Percentiles rank a stretch among this genome's conserved stretches.
Conservation (phyloP, 2,888 invertebrate species). For the Spisula subtruncata region DNA sequence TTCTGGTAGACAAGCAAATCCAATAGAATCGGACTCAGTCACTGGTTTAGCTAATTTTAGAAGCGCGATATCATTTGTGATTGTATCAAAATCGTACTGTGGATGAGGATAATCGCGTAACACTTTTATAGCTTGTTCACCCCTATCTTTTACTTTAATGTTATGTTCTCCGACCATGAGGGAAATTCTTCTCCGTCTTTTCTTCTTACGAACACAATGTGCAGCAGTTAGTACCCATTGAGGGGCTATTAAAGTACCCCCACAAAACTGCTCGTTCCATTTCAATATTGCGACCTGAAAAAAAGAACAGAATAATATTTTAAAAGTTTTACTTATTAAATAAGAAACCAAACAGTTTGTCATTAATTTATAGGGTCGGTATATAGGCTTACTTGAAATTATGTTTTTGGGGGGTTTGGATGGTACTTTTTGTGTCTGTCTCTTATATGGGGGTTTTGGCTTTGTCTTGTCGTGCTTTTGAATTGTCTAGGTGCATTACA, state of each 20-base stretch:
- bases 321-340: no score
- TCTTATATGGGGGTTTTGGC: no score
- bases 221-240: conserved; percentile 87
- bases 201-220: conserved; percentile 85
- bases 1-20: conserved; percentile 96
- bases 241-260: conserved; percentile 86
- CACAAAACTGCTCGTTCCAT: conserved; percentile 90
- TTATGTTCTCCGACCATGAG: conserved; percentile 96
- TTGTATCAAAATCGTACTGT: conserved; percentile 94
- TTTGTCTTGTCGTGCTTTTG: no score
- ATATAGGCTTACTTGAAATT: no score
- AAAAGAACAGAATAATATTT: no score
- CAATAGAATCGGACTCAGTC: conserved; percentile 89
- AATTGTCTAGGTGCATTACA: no score
- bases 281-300: conserved; percentile 97
- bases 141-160: conserved; percentile 90
- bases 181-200: conserved; percentile 91
- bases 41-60: conserved; percentile 94
- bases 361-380: no score
- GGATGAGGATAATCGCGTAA: conserved; percentile 94
- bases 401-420: no score
- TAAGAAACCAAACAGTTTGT: no score
- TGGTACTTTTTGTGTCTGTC: no score
- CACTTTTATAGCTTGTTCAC: conserved; percentile 93
- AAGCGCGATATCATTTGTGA: conserved; percentile 97